These are phyloP conservation scores for Lepas anatifera DNA, from an alignment of 2,888 invertebrate genomes.

Conservation along the genomic window DNA sequence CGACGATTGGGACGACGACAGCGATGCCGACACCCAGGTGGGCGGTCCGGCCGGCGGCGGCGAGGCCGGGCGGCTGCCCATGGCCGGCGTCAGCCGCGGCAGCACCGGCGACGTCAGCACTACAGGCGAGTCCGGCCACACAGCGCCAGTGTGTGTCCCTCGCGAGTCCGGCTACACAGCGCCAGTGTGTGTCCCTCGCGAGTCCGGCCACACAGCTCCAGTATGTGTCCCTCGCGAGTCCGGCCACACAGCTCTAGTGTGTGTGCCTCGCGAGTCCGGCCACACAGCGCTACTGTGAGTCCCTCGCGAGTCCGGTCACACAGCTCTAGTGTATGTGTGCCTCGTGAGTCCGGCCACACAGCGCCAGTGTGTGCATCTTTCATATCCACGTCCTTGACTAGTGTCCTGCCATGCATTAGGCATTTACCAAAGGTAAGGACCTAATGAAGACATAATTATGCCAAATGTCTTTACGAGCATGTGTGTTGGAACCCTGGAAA, in stretches of 20 bases:
- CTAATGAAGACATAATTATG: too few relatives aligned
- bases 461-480: too few relatives aligned
- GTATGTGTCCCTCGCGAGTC: constrained; percentile 17
- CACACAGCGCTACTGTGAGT: too few relatives aligned
- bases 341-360: too few relatives aligned
- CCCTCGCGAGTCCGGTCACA: too few relatives aligned
- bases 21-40: constrained; percentile 54
- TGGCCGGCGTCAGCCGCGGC: constrained; percentile 17
- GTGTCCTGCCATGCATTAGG: too few relatives aligned
- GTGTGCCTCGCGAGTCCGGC: too few relatives aligned
- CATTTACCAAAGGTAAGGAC: too few relatives aligned
- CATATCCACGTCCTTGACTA: too few relatives aligned
- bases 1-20: constrained; percentile 74
- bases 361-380: constrained; percentile 11
- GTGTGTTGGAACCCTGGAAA: too few relatives aligned
- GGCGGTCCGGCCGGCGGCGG: constrained; percentile 14
- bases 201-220: background rate
- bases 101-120: constrained; percentile 28
- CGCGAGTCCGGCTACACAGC: constrained; percentile 19
- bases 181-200: constrained; percentile 16
- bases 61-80: constrained; percentile 1
- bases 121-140: constrained; percentile 25
- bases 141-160: background rate
- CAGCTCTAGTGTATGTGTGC: too few relatives aligned
- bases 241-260: too few relatives aligned